These are phyloP conservation scores for Cirrhinus molitorella DNA, from an alignment of 2,797 vertebrate species.

Conservation along the genomic window DNA sequence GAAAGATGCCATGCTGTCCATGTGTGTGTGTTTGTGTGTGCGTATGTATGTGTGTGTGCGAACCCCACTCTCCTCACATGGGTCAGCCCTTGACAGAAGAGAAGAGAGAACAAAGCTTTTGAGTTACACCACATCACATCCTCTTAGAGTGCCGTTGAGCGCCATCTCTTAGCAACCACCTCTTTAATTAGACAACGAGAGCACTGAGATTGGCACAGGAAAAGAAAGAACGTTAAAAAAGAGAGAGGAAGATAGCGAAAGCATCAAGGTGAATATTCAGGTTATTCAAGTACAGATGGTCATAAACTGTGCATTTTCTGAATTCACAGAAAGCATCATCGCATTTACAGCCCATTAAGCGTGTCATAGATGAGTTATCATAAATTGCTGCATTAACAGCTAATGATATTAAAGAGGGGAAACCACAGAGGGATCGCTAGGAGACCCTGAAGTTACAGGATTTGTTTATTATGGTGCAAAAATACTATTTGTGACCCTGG, in stretches of 20 bases:
- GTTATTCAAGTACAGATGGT: background rate
- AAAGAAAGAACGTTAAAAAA: slow-evolving; percentile 10
- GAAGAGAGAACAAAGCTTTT: slow-evolving; percentile 63
- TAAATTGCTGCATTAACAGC: background rate
- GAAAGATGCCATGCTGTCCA: slow-evolving; percentile 73
- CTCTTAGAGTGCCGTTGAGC: slow-evolving; percentile 65
- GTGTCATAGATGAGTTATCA: background rate
- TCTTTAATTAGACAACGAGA: slow-evolving; percentile 78
- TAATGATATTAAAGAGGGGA: background rate
- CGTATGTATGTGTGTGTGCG: slow-evolving; percentile 30
- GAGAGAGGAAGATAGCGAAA: background rate
- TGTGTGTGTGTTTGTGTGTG: slow-evolving; percentile 1
- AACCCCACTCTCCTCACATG: slow-evolving; percentile 65
- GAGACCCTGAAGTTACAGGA: background rate
- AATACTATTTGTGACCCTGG: background rate
- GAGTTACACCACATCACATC: slow-evolving; percentile 72
- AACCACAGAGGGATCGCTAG: slow-evolving; percentile 5
- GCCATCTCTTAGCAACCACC: slow-evolving; percentile 82
- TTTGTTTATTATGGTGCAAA: background rate
- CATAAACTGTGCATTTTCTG: background rate
- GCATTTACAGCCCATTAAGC: background rate
- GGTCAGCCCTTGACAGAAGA: slow-evolving; percentile 61
- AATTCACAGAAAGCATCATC: background rate
- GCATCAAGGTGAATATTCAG: background rate
- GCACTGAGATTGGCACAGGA: slow-evolving; percentile 61